A percentile compares a stretch with the other conserved stretches of the same genome.
These are phyloP conservation scores for Camptogramma bilineatum DNA, from an alignment of 2,888 invertebrate genomes.

Conservation along the genomic window DNA sequence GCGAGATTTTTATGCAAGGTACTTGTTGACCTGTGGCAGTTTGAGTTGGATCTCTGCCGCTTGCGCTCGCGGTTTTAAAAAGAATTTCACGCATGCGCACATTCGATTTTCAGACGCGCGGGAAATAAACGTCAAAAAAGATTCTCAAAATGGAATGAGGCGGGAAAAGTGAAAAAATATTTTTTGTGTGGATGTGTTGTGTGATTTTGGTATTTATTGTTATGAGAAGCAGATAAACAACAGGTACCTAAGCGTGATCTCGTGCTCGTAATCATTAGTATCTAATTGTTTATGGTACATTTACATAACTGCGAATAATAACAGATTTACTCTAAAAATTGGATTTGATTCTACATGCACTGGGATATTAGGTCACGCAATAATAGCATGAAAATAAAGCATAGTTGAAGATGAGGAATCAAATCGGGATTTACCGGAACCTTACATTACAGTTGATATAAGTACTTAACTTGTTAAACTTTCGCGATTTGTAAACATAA, in stretches of 20 bases:
- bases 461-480: too few relatives aligned
- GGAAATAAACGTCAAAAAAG: conserved; percentile 44
- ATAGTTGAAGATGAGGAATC: neutral
- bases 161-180: conserved; percentile 3
- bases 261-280: neutral
- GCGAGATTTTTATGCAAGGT: conserved; percentile 54
- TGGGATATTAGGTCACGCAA: neutral
- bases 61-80: conserved; percentile 67
- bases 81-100: conserved; percentile 59
- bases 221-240: conserved; percentile 10
- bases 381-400: neutral
- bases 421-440: too few relatives aligned
- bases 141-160: conserved; percentile 13
- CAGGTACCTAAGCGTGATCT: conserved; percentile 9
- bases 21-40: conserved; percentile 60
- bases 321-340: neutral
- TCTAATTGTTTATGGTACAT: neutral
- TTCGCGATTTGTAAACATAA: too few relatives aligned
- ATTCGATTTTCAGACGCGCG: conserved; percentile 46
- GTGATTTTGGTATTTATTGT: conserved; percentile 2
- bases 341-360: neutral
- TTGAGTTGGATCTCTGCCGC: conserved; percentile 60
- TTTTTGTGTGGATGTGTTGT: conserved; percentile 6
- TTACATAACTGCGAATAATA: neutral
- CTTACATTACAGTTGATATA: too few relatives aligned